These are phyloP conservation scores for Scophthalmus maximus DNA, from an alignment of 2,113 vertebrate genomes.

Conservation along the genomic window DNA sequence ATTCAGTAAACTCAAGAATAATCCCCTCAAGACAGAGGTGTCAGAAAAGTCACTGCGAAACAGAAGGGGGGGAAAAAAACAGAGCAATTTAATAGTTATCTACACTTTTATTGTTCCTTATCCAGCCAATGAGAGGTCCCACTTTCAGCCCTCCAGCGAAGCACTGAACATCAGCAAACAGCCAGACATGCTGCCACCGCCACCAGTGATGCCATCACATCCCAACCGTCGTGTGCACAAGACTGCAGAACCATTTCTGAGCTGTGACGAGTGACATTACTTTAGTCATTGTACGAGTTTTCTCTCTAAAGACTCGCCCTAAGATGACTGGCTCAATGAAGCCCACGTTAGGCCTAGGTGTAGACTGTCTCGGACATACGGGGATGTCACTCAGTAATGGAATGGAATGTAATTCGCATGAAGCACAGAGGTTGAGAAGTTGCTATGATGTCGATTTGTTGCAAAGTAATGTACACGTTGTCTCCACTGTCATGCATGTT, in stretches of 20 bases:
- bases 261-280: conserved; percentile 60
- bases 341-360: conserved; percentile 60
- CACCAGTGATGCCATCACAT: conserved; percentile 49
- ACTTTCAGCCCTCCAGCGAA: conserved; percentile 69
- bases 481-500: conserved; percentile 86
- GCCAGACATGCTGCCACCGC: conserved; percentile 48
- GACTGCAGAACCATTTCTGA: conserved; percentile 42
- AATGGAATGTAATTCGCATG: conserved; percentile 75
- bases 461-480: conserved; percentile 75
- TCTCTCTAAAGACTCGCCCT: conserved; percentile 24
- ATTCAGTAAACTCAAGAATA: neutral
- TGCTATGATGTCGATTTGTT: conserved; percentile 72
- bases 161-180: conserved; percentile 48
- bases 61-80: conserved; percentile 18
- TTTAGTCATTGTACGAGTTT: conserved; percentile 47
- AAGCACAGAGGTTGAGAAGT: conserved; percentile 64
- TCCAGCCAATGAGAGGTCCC: conserved; percentile 71
- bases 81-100: conserved; percentile 66
- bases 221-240: conserved; percentile 22
- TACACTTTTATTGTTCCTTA: conserved; percentile 81
- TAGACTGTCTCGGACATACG: conserved; percentile 67
- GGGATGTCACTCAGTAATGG: conserved; percentile 82
- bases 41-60: conserved; percentile 7
- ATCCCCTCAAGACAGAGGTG: neutral
- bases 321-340: conserved; percentile 56